Percentiles rank a stretch among this genome's conserved stretches.
Evolutionary conservation across 2,113 vertebrate species (phyloP).

Genomic region (Seriola quinqueradiata): DNA sequence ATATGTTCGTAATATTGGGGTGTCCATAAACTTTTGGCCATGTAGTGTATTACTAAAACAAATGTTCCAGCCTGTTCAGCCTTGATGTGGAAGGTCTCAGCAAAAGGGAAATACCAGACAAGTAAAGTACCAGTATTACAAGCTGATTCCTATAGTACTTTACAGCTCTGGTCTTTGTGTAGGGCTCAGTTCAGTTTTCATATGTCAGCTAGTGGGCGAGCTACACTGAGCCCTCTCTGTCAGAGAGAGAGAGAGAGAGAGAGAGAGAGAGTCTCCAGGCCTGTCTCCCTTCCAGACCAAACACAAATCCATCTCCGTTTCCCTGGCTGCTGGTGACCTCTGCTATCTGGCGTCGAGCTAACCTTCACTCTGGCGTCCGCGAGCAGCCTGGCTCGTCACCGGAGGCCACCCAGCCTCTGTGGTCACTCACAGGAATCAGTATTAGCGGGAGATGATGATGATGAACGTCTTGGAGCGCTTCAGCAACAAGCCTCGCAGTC

Average conservation of each 20-base stretch:
- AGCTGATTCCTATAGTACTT: background rate
- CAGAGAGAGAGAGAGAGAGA: conserved; percentile 16
- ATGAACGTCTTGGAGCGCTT: conserved; percentile 32
- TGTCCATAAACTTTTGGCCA: background rate
- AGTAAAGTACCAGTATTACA: background rate
- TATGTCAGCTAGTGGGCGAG: conserved; percentile 34
- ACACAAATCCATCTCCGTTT: conserved; percentile 69
- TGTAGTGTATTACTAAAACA: background rate
- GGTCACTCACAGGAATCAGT: conserved; percentile 49
- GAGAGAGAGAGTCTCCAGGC: conserved; percentile 42
- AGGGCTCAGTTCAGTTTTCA: conserved; percentile 14
- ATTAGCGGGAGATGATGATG: conserved; percentile 42
- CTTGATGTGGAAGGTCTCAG: background rate
- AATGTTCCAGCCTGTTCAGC: too few species aligned
- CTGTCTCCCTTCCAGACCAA: conserved; percentile 68
- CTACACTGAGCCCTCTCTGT: conserved; percentile 45
- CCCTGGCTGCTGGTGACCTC: conserved; percentile 50
- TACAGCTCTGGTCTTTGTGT: conserved; percentile 15
- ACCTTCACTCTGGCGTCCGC: conserved; percentile 59
- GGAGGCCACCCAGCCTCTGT: conserved; percentile 69
- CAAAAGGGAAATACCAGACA: background rate
- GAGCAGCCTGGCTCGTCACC: conserved; percentile 50
- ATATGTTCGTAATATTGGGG: background rate
- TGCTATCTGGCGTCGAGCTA: conserved; percentile 59
- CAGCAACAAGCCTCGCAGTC: conserved; percentile 18